Base-by-base conservation (phyloP, 2,797 vertebrate genomes). In the Diplodus puntazzo region DNA sequence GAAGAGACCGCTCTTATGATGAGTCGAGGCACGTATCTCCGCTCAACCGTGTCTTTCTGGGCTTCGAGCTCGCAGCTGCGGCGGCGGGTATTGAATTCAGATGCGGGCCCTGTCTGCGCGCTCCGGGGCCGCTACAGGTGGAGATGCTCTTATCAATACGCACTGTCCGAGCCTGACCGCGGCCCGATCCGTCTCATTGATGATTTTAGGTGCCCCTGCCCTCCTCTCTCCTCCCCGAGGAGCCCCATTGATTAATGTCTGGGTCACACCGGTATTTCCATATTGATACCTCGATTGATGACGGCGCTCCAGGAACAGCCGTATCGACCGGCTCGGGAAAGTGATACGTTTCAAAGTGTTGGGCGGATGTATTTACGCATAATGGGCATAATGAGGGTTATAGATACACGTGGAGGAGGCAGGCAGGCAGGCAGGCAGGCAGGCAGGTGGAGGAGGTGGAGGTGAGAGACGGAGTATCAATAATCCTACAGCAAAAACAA, bases 261-360 rank as follows among this genome's bases (percentile, higher is more conserved):
- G 92, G 93, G 94, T 94, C 93, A 92, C 93, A 79, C 83, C 89
- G 95, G 92, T 94, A 92, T 95, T 95, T 95, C 92, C 91, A 93
- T 95, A 95, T 95, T 93, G 95, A 95, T 95, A 93, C 91, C 91
- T 92, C 90, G 92, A 95, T 95, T 95, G 95, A 96, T 95, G 94
- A 94, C 89, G 81, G 88, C 84, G 92, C 92, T 92, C 71, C 89
- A 92, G 92, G 90, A 92, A 83, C 91, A 87, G 92, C 82, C 73
- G 23, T 94, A 95, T 96, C 92, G 95, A 95, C 86, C 90, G 88
- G 78, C 69, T 59, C 43, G 13, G 79, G 53, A 86, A 89, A 93
- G 89, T 89, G 92, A 95, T 91, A 93, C 82, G 90, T 89, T 92
- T 92, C 83, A 88, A 91, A 88, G 20, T 34, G 76, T 65, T 87